phyloP scores from a whole-genome alignment of 2,888 invertebrate genomes.

The Drosophila mettleri region DNA sequence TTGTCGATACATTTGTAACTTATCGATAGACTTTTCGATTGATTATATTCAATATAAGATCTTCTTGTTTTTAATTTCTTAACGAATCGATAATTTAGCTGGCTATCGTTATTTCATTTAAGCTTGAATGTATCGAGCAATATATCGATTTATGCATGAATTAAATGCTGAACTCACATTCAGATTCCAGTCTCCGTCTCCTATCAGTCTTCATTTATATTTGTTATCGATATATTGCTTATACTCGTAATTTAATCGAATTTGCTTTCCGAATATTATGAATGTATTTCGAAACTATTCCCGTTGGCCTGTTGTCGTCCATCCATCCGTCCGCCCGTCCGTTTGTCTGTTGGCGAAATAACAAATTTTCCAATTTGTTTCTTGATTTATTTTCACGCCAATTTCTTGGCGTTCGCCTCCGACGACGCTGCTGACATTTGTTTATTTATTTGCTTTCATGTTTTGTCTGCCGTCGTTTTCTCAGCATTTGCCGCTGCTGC shows the following conservation, averaged over 20 bases:
- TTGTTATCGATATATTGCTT: constrained; percentile 4
- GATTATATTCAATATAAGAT: too few species aligned
- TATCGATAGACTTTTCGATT: too few species aligned
- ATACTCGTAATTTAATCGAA: constrained; percentile 2
- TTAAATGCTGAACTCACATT: too few species aligned
- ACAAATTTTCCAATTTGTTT: constrained; percentile 80
- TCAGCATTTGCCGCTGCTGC: constrained; percentile 5
- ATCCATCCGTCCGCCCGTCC: constrained; percentile 7
- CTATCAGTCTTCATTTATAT: background rate
- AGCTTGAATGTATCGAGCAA: too few species aligned
- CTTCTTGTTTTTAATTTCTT: too few species aligned
- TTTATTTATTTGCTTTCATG: constrained; percentile 79
- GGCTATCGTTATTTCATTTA: background rate
- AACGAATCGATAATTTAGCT: background rate
- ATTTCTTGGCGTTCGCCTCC: constrained; percentile 71
- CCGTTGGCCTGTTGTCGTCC: constrained; percentile 21
- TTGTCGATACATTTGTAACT: too few species aligned
- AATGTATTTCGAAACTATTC: constrained; percentile 22
- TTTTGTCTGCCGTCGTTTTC: constrained; percentile 66
- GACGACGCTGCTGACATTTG: constrained; percentile 68
- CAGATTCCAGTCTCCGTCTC: too few species aligned
- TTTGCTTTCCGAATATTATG: constrained; percentile 10
- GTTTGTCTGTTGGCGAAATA: constrained; percentile 54
- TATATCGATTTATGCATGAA: too few species aligned
- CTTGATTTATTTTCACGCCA: constrained; percentile 81